Evolutionary conservation across 2,113 vertebrate genomes (phyloP), one percentile per base, ranked within the genome.

Genomic region (Scortum barcoo): DNA sequence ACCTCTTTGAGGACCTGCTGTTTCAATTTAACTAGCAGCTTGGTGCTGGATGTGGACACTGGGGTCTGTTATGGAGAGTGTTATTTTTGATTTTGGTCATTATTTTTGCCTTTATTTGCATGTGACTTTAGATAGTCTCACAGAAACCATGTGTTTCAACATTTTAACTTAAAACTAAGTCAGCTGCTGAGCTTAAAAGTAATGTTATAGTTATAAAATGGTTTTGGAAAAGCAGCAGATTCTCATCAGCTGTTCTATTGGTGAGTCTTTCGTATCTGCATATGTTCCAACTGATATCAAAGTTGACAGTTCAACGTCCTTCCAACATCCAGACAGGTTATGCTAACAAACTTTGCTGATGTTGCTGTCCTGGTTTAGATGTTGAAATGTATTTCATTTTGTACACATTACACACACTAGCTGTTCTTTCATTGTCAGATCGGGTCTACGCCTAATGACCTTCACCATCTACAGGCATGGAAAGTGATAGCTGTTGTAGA

Each of bases 1-100:
- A 73, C 42, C 87, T 28, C 36, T 81, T 72, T 74, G 72, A 80
- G 42, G 74, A 66, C 38, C 65, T 33, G 1, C 44, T 38, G 74
- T 88, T 85, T 76, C 79, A 75, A 80, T 82, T 80, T 62, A 85
- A 42, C 60, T 71, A 57, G 56, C 58, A 78, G 56, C 63, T 83
- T 33, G 17, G 16, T 62, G n/a, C 24, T 58, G 40, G 38, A 71
- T 28, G 72, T 40, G 56, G 58, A 83, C 71, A 71, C 40, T 62
- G 46, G 26, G 62, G 36, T 38, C 57, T 56, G 53, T 89, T 77
- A 77, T 77, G 42, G 56, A 63, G 40, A 71, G 24, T 33, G 44
- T 48, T 33, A 71, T 84, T 80, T 42, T 51, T 62, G 33, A n/a
- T 30, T 66, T 7, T 46, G 26, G 40, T 74, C 51, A 51, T 24